Evolutionary conservation across 2,888 invertebrate species (phyloP), one percentile per base, ranked within the genome.

Genomic region (Campaea margaritaria): DNA sequence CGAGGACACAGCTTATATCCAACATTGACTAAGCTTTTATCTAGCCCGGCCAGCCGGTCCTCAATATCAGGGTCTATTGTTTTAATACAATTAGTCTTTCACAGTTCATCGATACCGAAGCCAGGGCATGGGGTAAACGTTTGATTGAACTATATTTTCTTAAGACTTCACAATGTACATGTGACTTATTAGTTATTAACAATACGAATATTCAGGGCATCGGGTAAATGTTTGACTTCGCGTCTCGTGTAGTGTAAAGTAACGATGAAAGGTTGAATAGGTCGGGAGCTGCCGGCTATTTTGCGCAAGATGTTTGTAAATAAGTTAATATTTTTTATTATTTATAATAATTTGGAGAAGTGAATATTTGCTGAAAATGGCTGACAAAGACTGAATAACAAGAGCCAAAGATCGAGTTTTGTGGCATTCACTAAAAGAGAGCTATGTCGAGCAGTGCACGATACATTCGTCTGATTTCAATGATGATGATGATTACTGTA

Each of bases 171-270:
- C n/a, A n/a, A n/a, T n/a, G n/a, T n/a, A n/a, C n/a, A n/a, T n/a
- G n/a, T n/a, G n/a, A n/a, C n/a, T n/a, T n/a, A n/a, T n/a, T n/a
- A n/a, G n/a, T 21, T 31, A 31, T 36, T 36, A n/a, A 36, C 36
- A 49, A 53, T 56, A 42, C n/a, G 10, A 51, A 47, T 48, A 61
- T 61, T 28, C 50, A 50, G 63, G 60, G 16, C 54, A 54, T 42
- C 14, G 39, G 56, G 74, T 70, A 75, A 73, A 78, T 76, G 74
- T 79, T 78, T 79, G 70, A 74, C 65, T 74, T 74, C 71, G 66
- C 68, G 73, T 51, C 47, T 34, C 51, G 39, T 47, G 21, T 39
- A 12, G 65, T 67, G 67, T 66, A 68, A 61, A 66, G 50, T 65
- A 45, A 58, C 52, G 58, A 39, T 50, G 46, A 58, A 49, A 43